Evolutionary conservation across 2,113 vertebrate genomes (phyloP).

Genomic region (Brienomyrus brachyistius): DNA sequence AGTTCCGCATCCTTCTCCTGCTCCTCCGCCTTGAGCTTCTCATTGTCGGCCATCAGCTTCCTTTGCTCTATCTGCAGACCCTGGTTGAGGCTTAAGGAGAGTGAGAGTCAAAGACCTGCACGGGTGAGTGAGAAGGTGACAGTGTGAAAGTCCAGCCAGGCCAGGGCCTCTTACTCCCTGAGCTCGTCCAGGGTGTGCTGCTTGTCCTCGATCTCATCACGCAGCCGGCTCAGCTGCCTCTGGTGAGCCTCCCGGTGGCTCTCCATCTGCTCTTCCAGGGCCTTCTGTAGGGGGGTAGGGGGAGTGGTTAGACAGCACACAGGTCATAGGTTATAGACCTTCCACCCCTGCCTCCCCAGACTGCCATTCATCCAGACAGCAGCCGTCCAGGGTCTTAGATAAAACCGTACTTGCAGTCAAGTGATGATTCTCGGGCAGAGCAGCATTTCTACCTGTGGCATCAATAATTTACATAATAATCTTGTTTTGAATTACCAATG

Average conservation of each 20-base stretch:
- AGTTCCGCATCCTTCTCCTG: slow-evolving; percentile 76
- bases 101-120: background rate
- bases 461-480: background rate
- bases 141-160: background rate
- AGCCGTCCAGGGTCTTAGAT: background rate
- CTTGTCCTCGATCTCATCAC: slow-evolving; percentile 84
- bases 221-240: slow-evolving; percentile 79
- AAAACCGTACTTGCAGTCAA: background rate
- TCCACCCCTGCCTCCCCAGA: background rate
- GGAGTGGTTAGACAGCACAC: background rate
- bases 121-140: background rate
- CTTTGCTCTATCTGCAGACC: slow-evolving; percentile 72
- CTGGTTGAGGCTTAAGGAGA: slow-evolving; percentile 68
- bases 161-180: slow-evolving; percentile 68
- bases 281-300: slow-evolving; percentile 57
- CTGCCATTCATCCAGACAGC: background rate
- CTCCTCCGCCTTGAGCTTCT: slow-evolving; percentile 72
- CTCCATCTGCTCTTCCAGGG: slow-evolving; percentile 84
- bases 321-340: background rate
- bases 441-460: background rate
- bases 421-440: background rate
- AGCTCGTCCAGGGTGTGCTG: slow-evolving; percentile 86
- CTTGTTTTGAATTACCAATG: background rate
- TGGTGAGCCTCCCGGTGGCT: slow-evolving; percentile 80
- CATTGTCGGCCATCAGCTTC: slow-evolving; percentile 70